Evolutionary conservation across 2,113 vertebrate species (phyloP).

Genomic region (Microtus oregoni): DNA sequence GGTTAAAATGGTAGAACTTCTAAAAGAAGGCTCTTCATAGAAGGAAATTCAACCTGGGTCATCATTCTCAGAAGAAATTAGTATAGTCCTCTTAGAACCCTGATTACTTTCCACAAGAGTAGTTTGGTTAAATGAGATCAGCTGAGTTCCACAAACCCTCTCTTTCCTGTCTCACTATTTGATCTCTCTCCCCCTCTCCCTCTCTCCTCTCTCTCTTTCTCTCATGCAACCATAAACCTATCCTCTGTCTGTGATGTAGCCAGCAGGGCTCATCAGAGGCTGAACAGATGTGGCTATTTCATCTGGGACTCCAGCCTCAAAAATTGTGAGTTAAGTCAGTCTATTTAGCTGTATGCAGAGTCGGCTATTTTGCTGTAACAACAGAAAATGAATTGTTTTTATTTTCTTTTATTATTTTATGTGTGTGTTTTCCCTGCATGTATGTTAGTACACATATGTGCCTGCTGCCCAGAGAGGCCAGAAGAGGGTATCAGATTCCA

Average conservation of each 20-base stretch:
- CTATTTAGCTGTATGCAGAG: background rate
- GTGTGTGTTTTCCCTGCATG: background rate
- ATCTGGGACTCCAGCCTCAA: background rate
- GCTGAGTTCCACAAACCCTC: background rate
- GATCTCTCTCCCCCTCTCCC: background rate
- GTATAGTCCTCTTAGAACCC: background rate
- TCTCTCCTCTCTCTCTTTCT: background rate
- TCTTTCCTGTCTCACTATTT: background rate
- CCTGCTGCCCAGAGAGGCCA: background rate
- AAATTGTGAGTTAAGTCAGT: background rate
- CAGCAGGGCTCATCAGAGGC: background rate
- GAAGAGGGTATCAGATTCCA: background rate
- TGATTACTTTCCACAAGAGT: background rate
- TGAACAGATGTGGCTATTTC: background rate
- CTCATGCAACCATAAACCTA: background rate
- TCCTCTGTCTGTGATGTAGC: background rate
- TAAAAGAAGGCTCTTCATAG: background rate
- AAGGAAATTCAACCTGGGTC: background rate
- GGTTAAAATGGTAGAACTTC: background rate
- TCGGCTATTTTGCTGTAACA: background rate
- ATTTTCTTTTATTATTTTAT: background rate
- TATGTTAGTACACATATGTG: background rate
- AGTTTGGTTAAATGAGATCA: background rate
- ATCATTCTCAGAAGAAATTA: background rate
- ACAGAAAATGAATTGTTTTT: background rate